Base-by-base conservation (phyloP, 2,888 invertebrate species). In the Ptychoptera contaminata region DNA sequence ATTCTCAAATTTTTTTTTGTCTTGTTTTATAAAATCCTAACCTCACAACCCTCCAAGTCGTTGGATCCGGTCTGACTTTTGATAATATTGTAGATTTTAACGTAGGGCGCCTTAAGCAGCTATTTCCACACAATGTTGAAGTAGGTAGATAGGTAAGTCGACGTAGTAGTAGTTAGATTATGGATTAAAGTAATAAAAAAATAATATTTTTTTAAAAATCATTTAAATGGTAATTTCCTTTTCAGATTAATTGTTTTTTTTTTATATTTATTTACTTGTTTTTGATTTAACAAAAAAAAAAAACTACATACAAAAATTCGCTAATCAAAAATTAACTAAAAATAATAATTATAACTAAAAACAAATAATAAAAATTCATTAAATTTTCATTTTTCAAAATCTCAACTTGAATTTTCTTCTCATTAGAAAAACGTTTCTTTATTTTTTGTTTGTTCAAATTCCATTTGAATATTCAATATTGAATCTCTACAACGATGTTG, bases 21-120 rank as follows among this genome's bases (percentile, higher is more conserved):
- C 53, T 49, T 52, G 38, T 53, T 53, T 52, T 36, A 12, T 14
- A 31, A 40, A 35, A 34, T 63, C 62, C 66, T 66, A 66, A 66
- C 66, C 66, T 66, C 65, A 60, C 65, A 62, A 59, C 65, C 75
- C 67, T 77, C 77, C 62, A 78, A 71, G 68, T 79, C 81, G 65
- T 76, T 75, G 56, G 79, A 79, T 71, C 78, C 74, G 65, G 78
- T 83, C 72, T 85, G 83, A 72, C 85, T 88, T 84, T 87, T 88
- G 79, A 90, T 82, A 73, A 90, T 86, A 75, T 81, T 86, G 82
- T 88, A 88, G 77, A 90, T 83, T 81, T 90, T 90, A 75, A 84
- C 85, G 76, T 88, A 90, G 65, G 90, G 90, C 70, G 90, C 88
- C 84, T 90, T 91, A 80, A 91, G 82, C 73, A 88, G 83, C 90